Evolutionary conservation across 2,113 vertebrate species (phyloP).

Genomic region (Poeciliopsis prolifica): DNA sequence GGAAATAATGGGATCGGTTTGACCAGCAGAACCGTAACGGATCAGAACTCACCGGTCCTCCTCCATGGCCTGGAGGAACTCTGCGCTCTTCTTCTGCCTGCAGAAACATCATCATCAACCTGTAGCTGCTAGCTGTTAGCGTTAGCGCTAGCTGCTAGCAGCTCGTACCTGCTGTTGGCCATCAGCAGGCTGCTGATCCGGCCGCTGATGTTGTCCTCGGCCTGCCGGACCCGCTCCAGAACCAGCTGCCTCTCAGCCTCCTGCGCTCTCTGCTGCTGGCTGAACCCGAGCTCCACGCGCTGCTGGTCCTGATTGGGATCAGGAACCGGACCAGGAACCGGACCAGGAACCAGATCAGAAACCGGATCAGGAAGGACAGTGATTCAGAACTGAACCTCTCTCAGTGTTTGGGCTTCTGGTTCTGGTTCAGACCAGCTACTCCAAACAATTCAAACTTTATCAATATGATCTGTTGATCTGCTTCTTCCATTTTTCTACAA

Average conservation of each 20-base stretch:
- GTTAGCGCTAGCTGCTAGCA: neutral
- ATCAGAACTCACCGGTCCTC: conserved; percentile 86
- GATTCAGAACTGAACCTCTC: neutral
- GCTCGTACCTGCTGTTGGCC: conserved; percentile 86
- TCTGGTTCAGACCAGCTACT: too few relatives aligned
- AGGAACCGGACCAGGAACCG: neutral
- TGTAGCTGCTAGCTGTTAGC: too few relatives aligned
- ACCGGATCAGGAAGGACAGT: neutral
- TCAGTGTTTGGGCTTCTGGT: neutral
- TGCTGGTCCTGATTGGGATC: conserved; percentile 83
- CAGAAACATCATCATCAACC: neutral
- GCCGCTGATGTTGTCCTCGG: conserved; percentile 79
- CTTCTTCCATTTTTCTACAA: too few relatives aligned
- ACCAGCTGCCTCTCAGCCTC: conserved; percentile 85
- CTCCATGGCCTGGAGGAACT: conserved; percentile 90
- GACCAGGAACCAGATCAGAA: neutral
- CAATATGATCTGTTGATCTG: too few relatives aligned
- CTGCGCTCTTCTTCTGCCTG: conserved; percentile 89
- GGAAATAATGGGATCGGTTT: neutral
- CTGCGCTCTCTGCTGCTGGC: conserved; percentile 82
- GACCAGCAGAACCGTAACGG: neutral
- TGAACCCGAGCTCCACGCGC: conserved; percentile 85
- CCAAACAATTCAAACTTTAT: too few relatives aligned
- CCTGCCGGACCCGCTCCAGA: conserved; percentile 83
- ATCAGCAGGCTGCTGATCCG: conserved; percentile 87